A percentile compares a stretch with the other conserved stretches of the same genome.
Evolutionary conservation across 2,113 vertebrate genomes (phyloP).

Genomic region (Macquaria ambigua): DNA sequence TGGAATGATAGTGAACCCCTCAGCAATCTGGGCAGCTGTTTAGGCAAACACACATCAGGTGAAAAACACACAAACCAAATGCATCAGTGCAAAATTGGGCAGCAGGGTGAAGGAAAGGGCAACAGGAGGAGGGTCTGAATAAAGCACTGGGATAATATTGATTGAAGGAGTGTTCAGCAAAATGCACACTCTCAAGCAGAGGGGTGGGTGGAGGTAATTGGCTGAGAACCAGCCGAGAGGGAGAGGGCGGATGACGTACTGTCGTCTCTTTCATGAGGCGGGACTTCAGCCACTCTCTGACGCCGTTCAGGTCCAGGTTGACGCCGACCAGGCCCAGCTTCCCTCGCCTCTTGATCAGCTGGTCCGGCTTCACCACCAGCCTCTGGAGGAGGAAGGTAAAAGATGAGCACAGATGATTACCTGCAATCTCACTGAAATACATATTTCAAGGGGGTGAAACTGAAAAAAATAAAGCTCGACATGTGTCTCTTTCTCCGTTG

Average conservation of each 20-base stretch:
- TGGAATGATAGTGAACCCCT: background rate
- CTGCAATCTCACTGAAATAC: too few relatives aligned
- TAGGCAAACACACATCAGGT: background rate
- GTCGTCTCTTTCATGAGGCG: constrained; percentile 89
- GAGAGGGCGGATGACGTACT: constrained; percentile 82
- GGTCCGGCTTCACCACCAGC: constrained; percentile 97
- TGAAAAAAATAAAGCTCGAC: too few relatives aligned
- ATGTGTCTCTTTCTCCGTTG: background rate
- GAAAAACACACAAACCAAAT: constrained; percentile 5
- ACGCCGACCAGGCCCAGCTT: constrained; percentile 96
- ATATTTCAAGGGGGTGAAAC: too few relatives aligned
- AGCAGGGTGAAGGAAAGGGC: constrained; percentile 42
- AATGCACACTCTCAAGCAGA: background rate
- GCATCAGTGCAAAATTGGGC: background rate
- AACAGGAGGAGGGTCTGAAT: constrained; percentile 6
- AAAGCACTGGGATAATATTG: constrained; percentile 39
- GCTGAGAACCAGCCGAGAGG: background rate
- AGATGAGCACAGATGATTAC: background rate
- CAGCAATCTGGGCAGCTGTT: constrained; percentile 12
- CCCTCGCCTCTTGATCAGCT: constrained; percentile 97
- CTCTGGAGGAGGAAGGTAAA: constrained; percentile 77
- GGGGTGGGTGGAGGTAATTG: constrained; percentile 1
- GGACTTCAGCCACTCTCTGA: constrained; percentile 92
- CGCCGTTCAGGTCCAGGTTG: constrained; percentile 91
- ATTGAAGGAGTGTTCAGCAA: constrained; percentile 34